A percentile compares a stretch with the other conserved stretches of the same genome.
Conservation (phyloP, 2,797 vertebrate genomes). For the Phataginus tricuspis region DNA sequence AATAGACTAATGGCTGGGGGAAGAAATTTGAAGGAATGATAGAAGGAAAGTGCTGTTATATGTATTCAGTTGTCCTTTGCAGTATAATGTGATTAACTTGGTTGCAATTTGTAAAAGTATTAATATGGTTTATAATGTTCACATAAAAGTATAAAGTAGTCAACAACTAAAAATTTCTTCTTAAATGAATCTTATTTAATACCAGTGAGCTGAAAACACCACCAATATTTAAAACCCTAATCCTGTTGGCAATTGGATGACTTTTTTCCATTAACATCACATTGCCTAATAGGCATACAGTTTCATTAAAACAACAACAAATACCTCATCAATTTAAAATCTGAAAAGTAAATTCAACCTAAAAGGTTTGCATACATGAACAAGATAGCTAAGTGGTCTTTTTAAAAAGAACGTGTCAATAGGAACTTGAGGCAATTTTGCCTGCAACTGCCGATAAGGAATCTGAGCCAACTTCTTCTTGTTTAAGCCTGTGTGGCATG, state of each 20-base stretch:
- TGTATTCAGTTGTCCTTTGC: neutral
- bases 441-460: neutral
- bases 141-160: neutral
- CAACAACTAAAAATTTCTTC: neutral
- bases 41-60: neutral
- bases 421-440: slow-evolving; percentile 28
- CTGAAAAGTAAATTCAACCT: neutral
- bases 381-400: neutral
- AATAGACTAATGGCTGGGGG: neutral
- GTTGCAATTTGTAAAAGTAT: slow-evolving; percentile 18
- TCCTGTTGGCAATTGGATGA: neutral
- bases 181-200: slow-evolving; percentile 16
- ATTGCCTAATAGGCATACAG: neutral
- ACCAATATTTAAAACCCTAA: neutral
- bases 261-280: neutral
- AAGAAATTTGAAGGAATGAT: neutral
- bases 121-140: neutral
- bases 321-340: neutral
- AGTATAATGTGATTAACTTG: neutral
- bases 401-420: neutral
- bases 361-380: neutral
- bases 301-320: neutral
- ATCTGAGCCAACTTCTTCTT: slow-evolving; percentile 62
- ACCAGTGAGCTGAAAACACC: neutral
- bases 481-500: neutral